Conservation (phyloP, 1,140 invertebrate genomes). For the Yoshiicerus persimilis region DNA sequence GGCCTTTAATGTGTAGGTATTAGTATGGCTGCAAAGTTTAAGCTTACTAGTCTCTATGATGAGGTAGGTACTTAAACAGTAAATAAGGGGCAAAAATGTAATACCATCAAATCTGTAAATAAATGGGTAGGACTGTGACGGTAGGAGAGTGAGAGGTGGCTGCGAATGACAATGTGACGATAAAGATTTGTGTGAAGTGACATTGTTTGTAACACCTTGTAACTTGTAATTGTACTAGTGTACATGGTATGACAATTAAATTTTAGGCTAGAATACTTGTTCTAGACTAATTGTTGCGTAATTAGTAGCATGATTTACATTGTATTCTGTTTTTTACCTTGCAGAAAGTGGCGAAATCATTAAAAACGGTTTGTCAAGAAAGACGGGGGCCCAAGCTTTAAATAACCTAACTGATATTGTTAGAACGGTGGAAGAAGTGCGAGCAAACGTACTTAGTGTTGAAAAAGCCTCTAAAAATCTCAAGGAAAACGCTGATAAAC, state of each 20-base stretch:
- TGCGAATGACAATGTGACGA: too few species aligned
- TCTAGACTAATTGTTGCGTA: neutral
- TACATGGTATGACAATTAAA: neutral
- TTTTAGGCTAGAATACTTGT: neutral
- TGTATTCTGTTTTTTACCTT: neutral
- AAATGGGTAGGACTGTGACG: neutral
- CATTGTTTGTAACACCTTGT: too few species aligned
- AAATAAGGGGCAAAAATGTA: too few species aligned
- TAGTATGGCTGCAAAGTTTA: too few species aligned
- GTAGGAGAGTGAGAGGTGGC: neutral
- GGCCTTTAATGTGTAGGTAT: neutral
- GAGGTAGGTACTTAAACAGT: neutral
- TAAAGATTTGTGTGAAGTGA: too few species aligned
- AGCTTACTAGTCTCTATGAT: too few species aligned
- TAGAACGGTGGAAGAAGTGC: conserved; percentile 41
- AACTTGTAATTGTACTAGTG: too few species aligned
- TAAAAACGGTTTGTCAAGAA: conserved; percentile 39
- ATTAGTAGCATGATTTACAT: neutral
- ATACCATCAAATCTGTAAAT: neutral
- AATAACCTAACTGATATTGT: conserved; percentile 44
- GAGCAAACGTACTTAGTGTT: conserved; percentile 26
- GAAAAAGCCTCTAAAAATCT: conserved; percentile 34
- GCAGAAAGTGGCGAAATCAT: conserved; percentile 46
- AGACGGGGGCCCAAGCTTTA: conserved; percentile 42
- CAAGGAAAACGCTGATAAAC: conserved; percentile 35